These are phyloP conservation scores for Sipha maydis DNA, from an alignment of 2,888 invertebrate species.

Conservation along the genomic window DNA sequence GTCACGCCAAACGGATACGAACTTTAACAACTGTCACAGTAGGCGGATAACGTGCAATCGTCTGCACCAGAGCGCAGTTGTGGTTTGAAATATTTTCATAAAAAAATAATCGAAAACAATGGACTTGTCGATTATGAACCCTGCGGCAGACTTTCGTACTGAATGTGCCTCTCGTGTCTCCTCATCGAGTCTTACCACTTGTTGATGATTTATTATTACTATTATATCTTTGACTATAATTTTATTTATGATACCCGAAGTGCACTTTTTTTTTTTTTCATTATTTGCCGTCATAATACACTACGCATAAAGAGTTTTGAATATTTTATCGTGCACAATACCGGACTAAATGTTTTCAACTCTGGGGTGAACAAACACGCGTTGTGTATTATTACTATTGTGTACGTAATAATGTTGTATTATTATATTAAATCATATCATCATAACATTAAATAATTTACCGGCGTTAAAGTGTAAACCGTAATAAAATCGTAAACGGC, in stretches of 20 bases:
- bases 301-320: constrained; percentile 15
- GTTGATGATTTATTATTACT: constrained; percentile 29
- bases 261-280: background rate
- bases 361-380: constrained; percentile 11
- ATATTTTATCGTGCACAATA: constrained; percentile 42
- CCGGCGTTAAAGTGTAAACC: background rate
- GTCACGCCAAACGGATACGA: too few relatives aligned
- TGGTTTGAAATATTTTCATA: background rate
- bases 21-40: too few relatives aligned
- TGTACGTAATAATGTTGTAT: background rate
- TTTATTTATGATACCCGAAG: constrained; percentile 24
- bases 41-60: too few relatives aligned
- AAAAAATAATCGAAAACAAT: background rate
- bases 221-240: constrained; percentile 16
- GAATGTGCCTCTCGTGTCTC: background rate
- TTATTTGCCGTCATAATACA: background rate
- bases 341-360: constrained; percentile 30
- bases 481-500: constrained; percentile 8
- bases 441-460: constrained; percentile 25
- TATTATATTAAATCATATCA: constrained; percentile 8
- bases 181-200: constrained; percentile 16
- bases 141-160: background rate
- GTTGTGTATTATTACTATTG: background rate
- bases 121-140: too few relatives aligned
- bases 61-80: too few relatives aligned